A percentile compares a stretch with the other conserved stretches of the same genome.
These are phyloP conservation scores for Falcaria lacertinaria DNA, from an alignment of 2,888 invertebrate species.

Conservation along the genomic window DNA sequence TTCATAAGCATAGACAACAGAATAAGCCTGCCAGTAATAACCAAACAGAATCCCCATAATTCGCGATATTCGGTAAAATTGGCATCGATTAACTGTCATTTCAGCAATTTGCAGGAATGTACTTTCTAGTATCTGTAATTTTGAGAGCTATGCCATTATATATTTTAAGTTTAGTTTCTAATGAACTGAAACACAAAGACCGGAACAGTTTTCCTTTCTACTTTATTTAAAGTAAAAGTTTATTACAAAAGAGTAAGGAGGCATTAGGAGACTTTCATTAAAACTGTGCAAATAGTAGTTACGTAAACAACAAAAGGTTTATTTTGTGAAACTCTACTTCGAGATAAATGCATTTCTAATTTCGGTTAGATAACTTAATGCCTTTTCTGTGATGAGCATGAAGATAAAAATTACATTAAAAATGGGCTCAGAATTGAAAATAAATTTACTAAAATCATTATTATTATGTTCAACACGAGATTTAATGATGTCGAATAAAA, in stretches of 20 bases:
- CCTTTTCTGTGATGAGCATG: too few relatives aligned
- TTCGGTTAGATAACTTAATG: too few relatives aligned
- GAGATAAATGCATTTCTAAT: neutral
- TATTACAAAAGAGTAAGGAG: neutral
- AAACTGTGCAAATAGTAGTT: neutral
- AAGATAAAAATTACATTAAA: too few relatives aligned
- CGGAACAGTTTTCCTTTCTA: neutral
- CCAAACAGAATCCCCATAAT: neutral
- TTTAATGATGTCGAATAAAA: neutral
- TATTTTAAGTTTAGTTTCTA: slow-evolving; percentile 1
- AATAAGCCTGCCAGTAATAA: too few relatives aligned
- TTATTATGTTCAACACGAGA: too few relatives aligned
- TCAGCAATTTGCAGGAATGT: slow-evolving; percentile 15
- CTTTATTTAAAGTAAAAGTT: neutral
- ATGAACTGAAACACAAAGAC: slow-evolving; percentile 1
- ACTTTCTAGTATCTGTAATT: slow-evolving; percentile 13
- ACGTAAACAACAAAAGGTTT: neutral
- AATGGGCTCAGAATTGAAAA: too few relatives aligned
- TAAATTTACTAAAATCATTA: too few relatives aligned
- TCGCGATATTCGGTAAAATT: slow-evolving; percentile 9
- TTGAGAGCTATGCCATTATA: slow-evolving; percentile 1
- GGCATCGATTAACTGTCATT: slow-evolving; percentile 31
- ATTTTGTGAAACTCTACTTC: neutral
- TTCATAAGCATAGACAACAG: too few relatives aligned
- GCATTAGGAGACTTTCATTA: slow-evolving; percentile 2